Evolutionary conservation across 2,888 invertebrate species (phyloP).

Genomic region (Phyllotreta cruciferae): DNA sequence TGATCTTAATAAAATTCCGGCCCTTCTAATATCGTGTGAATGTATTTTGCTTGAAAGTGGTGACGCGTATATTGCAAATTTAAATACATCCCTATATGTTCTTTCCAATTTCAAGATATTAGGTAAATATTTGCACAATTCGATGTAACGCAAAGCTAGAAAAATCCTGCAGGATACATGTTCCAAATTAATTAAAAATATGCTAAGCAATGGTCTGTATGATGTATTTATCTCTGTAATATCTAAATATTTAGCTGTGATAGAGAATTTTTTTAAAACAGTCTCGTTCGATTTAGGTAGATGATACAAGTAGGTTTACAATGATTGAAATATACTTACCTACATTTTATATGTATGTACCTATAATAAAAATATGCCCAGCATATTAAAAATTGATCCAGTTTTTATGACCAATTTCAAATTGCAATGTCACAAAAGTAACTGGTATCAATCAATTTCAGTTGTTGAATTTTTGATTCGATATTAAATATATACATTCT

Average conservation of each 20-base stretch:
- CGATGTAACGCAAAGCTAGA: too few species aligned
- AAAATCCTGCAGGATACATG: too few species aligned
- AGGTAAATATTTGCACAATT: not conserved
- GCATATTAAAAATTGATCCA: slow-evolving; percentile 16
- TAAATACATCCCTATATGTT: slow-evolving; percentile 25
- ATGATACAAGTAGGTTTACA: slow-evolving; percentile 40
- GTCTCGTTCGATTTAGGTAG: slow-evolving; percentile 43
- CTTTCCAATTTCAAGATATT: not conserved
- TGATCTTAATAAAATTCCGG: slow-evolving; percentile 31
- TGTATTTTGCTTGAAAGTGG: slow-evolving; percentile 41
- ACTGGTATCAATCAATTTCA: not conserved
- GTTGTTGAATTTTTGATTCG: not conserved
- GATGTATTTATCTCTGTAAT: slow-evolving; percentile 35
- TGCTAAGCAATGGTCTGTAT: not conserved
- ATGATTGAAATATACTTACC: slow-evolving; percentile 35
- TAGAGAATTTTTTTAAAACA: slow-evolving; percentile 49
- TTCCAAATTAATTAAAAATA: too few species aligned
- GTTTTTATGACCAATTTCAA: not conserved
- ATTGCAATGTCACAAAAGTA: not conserved
- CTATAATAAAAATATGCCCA: slow-evolving; percentile 30
- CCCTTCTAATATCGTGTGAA: slow-evolving; percentile 38
- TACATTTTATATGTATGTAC: slow-evolving; percentile 2
- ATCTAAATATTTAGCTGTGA: slow-evolving; percentile 55
- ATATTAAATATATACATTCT: not conserved
- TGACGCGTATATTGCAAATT: slow-evolving; percentile 39